Evolutionary conservation across 1,140 invertebrate species (phyloP).

Genomic region (Drosophila punjabiensis): DNA sequence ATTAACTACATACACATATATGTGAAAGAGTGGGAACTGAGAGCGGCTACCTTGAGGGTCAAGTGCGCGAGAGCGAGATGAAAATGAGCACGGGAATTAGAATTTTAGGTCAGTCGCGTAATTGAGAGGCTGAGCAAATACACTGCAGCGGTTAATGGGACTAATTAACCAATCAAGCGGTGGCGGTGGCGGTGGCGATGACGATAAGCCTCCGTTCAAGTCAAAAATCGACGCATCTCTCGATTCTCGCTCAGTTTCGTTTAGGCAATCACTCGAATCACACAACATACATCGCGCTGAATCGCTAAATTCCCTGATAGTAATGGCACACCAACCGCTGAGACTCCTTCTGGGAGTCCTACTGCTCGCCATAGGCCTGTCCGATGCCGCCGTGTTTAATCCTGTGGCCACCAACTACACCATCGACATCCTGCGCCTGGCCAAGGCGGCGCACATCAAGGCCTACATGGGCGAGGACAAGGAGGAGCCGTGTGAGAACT

Average conservation of each 20-base stretch:
- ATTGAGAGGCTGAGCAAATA: constrained; percentile 62
- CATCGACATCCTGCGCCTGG: constrained; percentile 71
- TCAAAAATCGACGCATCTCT: constrained; percentile 78
- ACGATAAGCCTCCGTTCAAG: constrained; percentile 67
- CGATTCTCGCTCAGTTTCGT: constrained; percentile 69
- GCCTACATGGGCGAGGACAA: constrained; percentile 91
- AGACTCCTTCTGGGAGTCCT: constrained; percentile 38
- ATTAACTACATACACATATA: constrained; percentile 31
- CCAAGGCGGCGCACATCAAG: constrained; percentile 88
- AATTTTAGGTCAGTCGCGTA: constrained; percentile 72
- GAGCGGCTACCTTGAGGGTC: constrained; percentile 70
- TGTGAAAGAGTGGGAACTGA: constrained; percentile 10
- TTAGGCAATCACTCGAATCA: constrained; percentile 55
- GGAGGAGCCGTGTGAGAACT: constrained; percentile 93
- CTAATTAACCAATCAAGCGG: constrained; percentile 79
- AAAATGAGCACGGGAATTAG: constrained; percentile 48
- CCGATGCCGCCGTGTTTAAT: constrained; percentile 8
- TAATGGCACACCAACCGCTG: constrained; percentile 9
- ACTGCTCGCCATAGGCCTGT: constrained; percentile 2
- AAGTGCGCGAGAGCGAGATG: constrained; percentile 47
- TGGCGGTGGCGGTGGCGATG: constrained; percentile 18
- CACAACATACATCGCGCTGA: constrained; percentile 12
- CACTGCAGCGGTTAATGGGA: constrained; percentile 72
- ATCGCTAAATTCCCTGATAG: not conserved
- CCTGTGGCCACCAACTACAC: constrained; percentile 69